Evolutionary conservation across 2,888 invertebrate species (phyloP), one percentile per base, ranked within the genome.

Genomic region (Caradrina clavipalpis): DNA sequence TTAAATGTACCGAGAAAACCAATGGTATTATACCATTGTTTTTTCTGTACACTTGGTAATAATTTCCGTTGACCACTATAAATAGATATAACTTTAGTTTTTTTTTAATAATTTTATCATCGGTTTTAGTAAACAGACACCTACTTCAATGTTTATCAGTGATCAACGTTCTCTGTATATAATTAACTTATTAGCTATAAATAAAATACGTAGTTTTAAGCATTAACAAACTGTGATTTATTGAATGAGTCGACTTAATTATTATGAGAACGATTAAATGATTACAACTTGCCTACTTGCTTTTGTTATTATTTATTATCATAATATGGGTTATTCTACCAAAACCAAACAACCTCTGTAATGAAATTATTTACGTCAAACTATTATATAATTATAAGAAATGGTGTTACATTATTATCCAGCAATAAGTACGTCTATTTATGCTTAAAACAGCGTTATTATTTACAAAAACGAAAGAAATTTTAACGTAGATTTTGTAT

Each of bases 141-240:
- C n/a, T 35, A 35, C 7, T 8, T 35, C 58, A 65, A 61, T 73
- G 68, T 64, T 70, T 75, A 55, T 69, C 55, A 55, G 4, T 73
- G 57, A 69, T 57, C 69, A 55, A 47, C 19, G 22, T 51, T 1
- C 26, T 26, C 26, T 2, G 26, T 26, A 54, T 67, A 59, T 69
- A 78, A 60, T 73, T 73, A 76, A 78, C 62, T 76, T 81, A 72
- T 73, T 78, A 75, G 69, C 55, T 67, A 39, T 74, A 78, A 56
- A 49, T 56, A 21, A 58, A 80, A 76, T 50, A 76, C 26, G 53
- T 82, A 80, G 65, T 47, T 80, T 31, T 88, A 87, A 89, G 88
- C 68, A 86, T 89, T 91, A 90, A 92, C 91, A 87, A 91, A 88
- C 92, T 93, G 93, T 93, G 93, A 93, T 92, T 89, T 86, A 84